A percentile compares a stretch with the other conserved stretches of the same genome.
Conservation (phyloP, 2,113 vertebrate genomes). For the Nesospiza acunhae region DNA sequence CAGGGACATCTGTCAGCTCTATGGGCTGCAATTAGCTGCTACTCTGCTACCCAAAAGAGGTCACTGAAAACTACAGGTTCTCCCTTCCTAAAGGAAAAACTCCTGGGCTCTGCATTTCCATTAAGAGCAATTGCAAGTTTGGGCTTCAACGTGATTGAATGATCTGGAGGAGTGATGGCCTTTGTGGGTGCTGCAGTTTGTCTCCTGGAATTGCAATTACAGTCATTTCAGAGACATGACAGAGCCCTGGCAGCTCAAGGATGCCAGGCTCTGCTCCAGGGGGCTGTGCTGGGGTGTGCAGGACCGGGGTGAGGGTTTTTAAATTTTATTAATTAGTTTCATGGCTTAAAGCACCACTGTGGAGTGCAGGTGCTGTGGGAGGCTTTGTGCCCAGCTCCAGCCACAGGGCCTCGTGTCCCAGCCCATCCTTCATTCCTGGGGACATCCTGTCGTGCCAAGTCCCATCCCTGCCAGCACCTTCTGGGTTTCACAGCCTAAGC, state of each 20-base stretch:
- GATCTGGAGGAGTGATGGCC: background rate
- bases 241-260: background rate
- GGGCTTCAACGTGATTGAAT: background rate
- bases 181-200: background rate
- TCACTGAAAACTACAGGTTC: background rate
- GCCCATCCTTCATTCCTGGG: background rate
- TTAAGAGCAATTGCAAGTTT: slow-evolving; percentile 4
- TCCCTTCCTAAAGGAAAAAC: background rate
- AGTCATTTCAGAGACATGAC: background rate
- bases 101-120: background rate
- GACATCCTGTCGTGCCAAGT: background rate
- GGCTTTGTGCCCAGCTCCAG: background rate
- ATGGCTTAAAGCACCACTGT: background rate
- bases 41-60: slow-evolving; percentile 24
- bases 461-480: background rate
- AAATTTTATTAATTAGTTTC: background rate
- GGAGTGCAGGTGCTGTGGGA: background rate
- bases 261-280: background rate
- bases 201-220: background rate
- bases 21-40: slow-evolving; percentile 14
- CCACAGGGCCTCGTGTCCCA: background rate
- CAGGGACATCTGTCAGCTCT: slow-evolving; percentile 8
- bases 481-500: background rate
- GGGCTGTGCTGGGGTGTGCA: accelerated
- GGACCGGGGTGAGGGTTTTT: background rate